Conservation (phyloP, 2,888 invertebrate species). For the Pristionchus arcanus region DNA sequence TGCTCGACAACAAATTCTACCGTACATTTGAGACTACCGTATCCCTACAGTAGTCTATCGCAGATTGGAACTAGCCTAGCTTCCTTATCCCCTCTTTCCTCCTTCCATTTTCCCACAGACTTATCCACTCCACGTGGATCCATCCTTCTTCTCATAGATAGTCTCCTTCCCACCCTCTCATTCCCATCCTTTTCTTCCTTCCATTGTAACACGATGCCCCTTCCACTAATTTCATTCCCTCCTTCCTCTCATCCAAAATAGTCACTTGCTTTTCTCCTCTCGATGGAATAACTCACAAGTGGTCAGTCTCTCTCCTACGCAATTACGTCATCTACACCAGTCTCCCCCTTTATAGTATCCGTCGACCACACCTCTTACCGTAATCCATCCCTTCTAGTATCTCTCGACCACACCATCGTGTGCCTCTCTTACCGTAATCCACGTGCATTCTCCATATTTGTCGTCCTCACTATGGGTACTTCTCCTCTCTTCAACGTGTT, state of each 20-base stretch:
- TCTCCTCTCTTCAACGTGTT: background rate
- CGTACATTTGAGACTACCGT: constrained; percentile 44
- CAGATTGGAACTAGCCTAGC: background rate
- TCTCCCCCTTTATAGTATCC: constrained; percentile 1
- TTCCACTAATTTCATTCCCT: constrained; percentile 33
- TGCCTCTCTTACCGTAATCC: constrained; percentile 38
- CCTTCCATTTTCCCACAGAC: background rate
- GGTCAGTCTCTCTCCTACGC: constrained; percentile 9
- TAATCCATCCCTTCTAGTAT: constrained; percentile 1
- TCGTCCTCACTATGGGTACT: constrained; percentile 4
- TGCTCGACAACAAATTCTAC: constrained; percentile 51
- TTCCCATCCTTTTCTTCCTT: constrained; percentile 19
- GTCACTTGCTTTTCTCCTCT: constrained; percentile 29
- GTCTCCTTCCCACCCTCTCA: background rate
- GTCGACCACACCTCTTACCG: constrained; percentile 22
- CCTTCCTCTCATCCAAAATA: constrained; percentile 41
- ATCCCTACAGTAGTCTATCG: constrained; percentile 26
- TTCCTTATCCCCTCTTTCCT: background rate
- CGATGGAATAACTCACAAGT: constrained; percentile 36
- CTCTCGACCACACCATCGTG: constrained; percentile 21
- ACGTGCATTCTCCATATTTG: constrained; percentile 32
- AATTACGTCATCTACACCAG: background rate
- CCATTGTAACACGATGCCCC: constrained; percentile 26
- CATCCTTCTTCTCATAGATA: constrained; percentile 15
- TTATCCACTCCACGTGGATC: background rate